Conservation (phyloP, 2,797 vertebrate genomes). For the Gymnocypris eckloni region DNA sequence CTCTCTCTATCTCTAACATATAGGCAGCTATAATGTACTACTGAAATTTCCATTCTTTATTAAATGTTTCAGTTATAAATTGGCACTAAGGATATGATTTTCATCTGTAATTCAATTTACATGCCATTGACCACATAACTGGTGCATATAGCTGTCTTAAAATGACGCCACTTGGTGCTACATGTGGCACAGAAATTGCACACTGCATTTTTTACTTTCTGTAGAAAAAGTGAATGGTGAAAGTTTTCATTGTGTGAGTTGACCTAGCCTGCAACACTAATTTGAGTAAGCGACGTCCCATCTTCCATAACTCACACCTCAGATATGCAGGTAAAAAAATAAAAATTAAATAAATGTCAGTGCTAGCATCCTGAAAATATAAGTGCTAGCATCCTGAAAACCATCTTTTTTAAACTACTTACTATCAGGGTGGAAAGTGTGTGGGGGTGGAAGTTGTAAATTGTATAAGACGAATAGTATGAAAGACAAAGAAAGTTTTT, state of each 20-base stretch:
- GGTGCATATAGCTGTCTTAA: not conserved
- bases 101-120: not conserved
- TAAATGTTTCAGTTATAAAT: not conserved
- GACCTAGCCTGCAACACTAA: not conserved
- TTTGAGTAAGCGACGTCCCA: not conserved
- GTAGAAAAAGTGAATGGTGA: not conserved
- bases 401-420: not conserved
- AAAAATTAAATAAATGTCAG: not conserved
- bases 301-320: not conserved
- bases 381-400: conserved; percentile 19
- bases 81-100: not conserved
- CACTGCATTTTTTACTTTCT: not conserved
- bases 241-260: not conserved
- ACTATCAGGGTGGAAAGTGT: not conserved
- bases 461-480: not conserved
- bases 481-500: conserved; percentile 25
- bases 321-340: not conserved
- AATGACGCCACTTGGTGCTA: not conserved
- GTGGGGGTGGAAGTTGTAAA: not conserved
- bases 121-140: not conserved
- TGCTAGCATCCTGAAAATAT: conserved; percentile 9
- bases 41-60: not conserved
- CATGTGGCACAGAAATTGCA: not conserved
- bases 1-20: not conserved
- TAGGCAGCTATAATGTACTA: not conserved